These are phyloP conservation scores for Montipora cactus DNA, from an alignment of 64 coral and sea anemone genomes.

Conservation along the genomic window DNA sequence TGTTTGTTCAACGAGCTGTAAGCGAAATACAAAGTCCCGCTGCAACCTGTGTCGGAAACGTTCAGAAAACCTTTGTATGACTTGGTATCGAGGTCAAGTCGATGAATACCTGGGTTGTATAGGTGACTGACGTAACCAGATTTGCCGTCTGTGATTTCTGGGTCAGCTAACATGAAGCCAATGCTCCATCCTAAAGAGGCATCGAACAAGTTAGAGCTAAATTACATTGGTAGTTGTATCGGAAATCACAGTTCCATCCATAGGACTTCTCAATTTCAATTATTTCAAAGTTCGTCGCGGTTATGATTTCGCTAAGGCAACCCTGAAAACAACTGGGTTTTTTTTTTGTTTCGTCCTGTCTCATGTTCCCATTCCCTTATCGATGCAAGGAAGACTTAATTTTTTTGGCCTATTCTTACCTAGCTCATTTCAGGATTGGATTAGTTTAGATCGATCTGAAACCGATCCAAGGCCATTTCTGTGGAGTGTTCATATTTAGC, in stretches of 20 bases:
- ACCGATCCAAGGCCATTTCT: no score
- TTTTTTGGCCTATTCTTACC: no score
- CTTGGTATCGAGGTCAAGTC: conserved; percentile 22
- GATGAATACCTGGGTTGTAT: conserved; percentile 42
- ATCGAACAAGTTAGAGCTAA: neutral
- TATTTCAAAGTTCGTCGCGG: no score
- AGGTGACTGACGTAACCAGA: conserved; percentile 48
- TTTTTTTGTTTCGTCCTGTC: neutral
- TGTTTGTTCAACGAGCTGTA: conserved; percentile 47
- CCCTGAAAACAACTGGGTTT: neutral
- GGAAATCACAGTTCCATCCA: no score
- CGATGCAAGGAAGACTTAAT: no score
- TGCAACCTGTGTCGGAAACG: conserved; percentile 15
- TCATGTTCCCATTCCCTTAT: neutral
- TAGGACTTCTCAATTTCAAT: no score
- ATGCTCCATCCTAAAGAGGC: conserved; percentile 15
- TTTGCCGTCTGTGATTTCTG: conserved; percentile 27
- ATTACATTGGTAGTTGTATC: no score
- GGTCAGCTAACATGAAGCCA: conserved; percentile 44
- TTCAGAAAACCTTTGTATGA: conserved; percentile 41
- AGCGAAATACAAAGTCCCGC: conserved; percentile 41
- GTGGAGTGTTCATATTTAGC: no score
- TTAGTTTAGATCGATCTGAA: no score
- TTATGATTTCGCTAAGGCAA: neutral
- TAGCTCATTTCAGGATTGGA: no score